Evolutionary conservation across 2,113 vertebrate species (phyloP).

Genomic region (Eptesicus fuscus): DNA sequence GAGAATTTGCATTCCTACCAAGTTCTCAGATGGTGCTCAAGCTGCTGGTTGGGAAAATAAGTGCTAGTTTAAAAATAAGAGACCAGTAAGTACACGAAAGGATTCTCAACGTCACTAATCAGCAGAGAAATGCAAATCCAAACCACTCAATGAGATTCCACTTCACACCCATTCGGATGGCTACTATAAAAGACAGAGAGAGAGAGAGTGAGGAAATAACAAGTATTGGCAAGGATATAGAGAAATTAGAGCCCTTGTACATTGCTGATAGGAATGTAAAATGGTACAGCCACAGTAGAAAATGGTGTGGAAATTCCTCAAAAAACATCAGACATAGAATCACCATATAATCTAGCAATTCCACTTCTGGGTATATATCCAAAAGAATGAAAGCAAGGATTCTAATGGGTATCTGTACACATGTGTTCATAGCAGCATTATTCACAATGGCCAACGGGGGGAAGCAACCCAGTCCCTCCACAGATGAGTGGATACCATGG

Average conservation of each 20-base stretch:
- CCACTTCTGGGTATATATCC: neutral
- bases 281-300: accelerated
- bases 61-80: neutral
- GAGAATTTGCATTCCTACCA: neutral
- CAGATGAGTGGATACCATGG: accelerated
- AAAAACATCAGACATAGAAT: neutral
- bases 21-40: neutral
- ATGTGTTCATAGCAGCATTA: neutral
- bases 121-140: neutral
- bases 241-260: neutral
- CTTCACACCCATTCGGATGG: neutral
- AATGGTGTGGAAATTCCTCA: neutral
- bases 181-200: neutral
- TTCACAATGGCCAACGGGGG: neutral
- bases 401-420: no score
- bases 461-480: neutral
- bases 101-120: neutral
- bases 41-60: neutral
- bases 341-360: no score
- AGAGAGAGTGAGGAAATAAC: neutral
- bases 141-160: neutral
- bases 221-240: neutral
- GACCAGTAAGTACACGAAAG: neutral
- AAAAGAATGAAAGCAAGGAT: neutral
- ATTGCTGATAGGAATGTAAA: neutral